Evolutionary conservation across 2,113 vertebrate species (phyloP).

Genomic region (Anser cygnoides): DNA sequence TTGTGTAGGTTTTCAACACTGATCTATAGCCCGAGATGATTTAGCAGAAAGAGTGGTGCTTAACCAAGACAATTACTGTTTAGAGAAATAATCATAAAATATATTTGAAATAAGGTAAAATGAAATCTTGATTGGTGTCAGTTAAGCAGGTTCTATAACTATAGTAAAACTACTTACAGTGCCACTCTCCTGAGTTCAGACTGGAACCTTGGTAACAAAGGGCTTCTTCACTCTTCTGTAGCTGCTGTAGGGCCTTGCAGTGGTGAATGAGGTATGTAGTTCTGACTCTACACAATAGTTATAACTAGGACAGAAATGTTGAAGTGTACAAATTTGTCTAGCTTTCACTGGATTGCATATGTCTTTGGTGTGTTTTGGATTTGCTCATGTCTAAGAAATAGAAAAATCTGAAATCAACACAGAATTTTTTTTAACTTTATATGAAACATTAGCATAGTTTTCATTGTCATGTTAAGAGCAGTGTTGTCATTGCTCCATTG

Average conservation of each 20-base stretch:
- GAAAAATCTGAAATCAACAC: background rate
- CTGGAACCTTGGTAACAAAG: background rate
- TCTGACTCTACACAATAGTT: background rate
- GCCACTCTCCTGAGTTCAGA: rapidly evolving
- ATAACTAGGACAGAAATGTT: background rate
- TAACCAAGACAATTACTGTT: background rate
- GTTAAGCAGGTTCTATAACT: background rate
- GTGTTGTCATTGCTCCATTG: background rate
- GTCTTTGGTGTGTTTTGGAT: rapidly evolving
- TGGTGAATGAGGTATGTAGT: background rate
- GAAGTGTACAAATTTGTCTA: background rate
- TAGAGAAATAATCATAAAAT: background rate
- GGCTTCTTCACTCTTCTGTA: background rate
- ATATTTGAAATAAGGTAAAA: background rate
- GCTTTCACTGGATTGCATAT: background rate
- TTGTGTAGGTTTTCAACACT: background rate
- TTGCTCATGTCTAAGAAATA: background rate
- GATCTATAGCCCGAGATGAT: background rate
- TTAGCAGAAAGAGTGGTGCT: background rate
- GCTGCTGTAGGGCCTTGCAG: background rate
- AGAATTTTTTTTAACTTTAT: background rate
- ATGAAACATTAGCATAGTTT: background rate
- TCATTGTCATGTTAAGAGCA: background rate
- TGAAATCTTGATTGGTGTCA: background rate
- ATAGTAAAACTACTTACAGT: background rate